Conservation (phyloP, 2,113 vertebrate genomes). For the Plectropomus leopardus region DNA sequence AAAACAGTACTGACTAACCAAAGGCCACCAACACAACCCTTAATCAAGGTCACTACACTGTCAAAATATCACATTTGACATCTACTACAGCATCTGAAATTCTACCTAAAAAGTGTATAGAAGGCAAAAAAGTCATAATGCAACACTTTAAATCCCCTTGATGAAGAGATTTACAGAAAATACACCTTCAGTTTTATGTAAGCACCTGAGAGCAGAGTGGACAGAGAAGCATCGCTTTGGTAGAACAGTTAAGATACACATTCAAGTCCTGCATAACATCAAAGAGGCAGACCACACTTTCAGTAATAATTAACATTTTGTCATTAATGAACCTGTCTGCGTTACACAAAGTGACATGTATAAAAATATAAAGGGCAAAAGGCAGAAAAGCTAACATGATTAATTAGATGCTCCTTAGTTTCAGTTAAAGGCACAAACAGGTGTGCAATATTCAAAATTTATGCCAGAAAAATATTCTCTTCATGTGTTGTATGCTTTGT, state of each 20-base stretch:
- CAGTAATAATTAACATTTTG: background rate
- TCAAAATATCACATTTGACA: background rate
- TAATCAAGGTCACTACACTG: background rate
- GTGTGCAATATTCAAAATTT: background rate
- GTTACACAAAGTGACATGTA: constrained; percentile 8
- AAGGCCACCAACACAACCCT: background rate
- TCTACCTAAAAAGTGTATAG: background rate
- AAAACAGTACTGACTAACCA: background rate
- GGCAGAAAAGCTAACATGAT: constrained; percentile 6
- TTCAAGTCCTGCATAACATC: constrained; percentile 11
- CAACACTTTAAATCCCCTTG: background rate
- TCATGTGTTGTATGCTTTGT: background rate
- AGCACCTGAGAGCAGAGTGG: constrained; percentile 34
- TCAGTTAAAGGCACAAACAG: constrained; percentile 31
- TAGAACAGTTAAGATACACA: constrained; percentile 2
- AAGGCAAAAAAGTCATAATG: background rate
- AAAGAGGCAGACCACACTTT: background rate
- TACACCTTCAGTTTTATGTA: background rate
- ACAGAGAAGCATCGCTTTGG: constrained; percentile 23
- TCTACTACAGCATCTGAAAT: background rate
- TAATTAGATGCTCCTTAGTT: background rate
- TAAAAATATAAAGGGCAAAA: constrained; percentile 28
- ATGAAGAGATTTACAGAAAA: constrained; percentile 1
- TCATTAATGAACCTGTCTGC: background rate
- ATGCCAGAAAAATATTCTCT: background rate